A percentile compares a stretch with the other conserved stretches of the same genome.
phyloP scores from a whole-genome alignment of 2,797 vertebrate genomes.

The Hypotaenidia philippensis region DNA sequence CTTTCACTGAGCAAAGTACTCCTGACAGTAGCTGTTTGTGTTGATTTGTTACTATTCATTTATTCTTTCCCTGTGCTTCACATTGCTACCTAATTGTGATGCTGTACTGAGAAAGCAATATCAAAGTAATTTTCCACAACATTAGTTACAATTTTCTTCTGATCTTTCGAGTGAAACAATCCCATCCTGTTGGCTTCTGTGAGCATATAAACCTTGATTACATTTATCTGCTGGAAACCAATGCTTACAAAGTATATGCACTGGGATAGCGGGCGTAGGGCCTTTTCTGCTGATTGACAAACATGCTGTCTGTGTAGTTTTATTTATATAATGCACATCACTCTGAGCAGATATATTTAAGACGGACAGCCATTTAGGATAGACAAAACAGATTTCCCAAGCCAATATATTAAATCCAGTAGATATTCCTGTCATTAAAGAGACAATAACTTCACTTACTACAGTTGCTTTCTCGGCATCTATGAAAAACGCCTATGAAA shows the following conservation, averaged over 20 bases:
- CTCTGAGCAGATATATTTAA: not conserved
- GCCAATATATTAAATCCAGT: not conserved
- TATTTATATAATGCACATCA: not conserved
- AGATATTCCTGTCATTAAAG: not conserved
- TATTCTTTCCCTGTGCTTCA: conserved; percentile 79
- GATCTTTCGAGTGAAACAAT: conserved; percentile 85
- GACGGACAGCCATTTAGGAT: not conserved
- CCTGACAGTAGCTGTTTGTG: conserved; percentile 89
- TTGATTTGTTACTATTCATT: conserved; percentile 88
- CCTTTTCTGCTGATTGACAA: conserved; percentile 52
- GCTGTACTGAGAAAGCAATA: conserved; percentile 87
- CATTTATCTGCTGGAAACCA: conserved; percentile 85
- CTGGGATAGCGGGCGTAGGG: conserved; percentile 4
- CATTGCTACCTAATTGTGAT: conserved; percentile 88
- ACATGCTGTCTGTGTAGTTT: conserved; percentile 11
- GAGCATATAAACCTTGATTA: conserved; percentile 85
- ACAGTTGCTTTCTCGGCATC: not conserved
- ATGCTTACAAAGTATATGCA: conserved; percentile 73
- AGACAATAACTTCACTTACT: not conserved
- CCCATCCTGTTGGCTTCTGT: conserved; percentile 83
- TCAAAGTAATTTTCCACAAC: conserved; percentile 90
- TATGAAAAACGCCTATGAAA: not conserved
- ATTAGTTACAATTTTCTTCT: conserved; percentile 88
- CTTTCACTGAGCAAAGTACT: conserved; percentile 82
- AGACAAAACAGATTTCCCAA: conserved; percentile 3